These are phyloP conservation scores for Cyrtodaria siliqua DNA, from an alignment of 2,888 invertebrate species.

Conservation along the genomic window DNA sequence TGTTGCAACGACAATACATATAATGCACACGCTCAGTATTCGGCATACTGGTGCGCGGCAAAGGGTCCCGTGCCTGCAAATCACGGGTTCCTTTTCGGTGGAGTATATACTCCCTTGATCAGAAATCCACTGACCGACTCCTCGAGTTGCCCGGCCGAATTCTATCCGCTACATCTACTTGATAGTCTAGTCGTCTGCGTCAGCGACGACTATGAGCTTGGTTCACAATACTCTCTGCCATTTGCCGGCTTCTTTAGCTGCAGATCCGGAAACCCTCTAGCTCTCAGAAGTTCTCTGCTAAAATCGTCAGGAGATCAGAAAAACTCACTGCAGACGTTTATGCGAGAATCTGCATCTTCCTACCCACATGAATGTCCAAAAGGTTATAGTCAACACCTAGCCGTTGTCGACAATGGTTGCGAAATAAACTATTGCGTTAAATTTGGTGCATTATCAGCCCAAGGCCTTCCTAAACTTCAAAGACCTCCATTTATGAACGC, in stretches of 20 bases:
- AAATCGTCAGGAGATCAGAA: too few species aligned
- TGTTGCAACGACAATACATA: too few species aligned
- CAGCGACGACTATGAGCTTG: constrained; percentile 13
- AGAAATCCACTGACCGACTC: not conserved
- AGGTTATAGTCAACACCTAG: not conserved
- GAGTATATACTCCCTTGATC: not conserved
- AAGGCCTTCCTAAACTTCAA: not conserved
- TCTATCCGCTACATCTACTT: not conserved
- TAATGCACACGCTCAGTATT: too few species aligned
- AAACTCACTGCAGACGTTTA: too few species aligned
- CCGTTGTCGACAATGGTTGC: constrained; percentile 16
- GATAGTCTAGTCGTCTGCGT: not conserved
- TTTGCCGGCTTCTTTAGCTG: constrained; percentile 1
- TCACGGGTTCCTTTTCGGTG: not conserved
- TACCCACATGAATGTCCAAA: constrained; percentile 17
- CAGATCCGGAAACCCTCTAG: not conserved
- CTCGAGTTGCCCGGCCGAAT: not conserved
- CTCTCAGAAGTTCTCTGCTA: constrained; percentile 7
- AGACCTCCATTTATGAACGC: constrained; percentile 8
- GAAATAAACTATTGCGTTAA: not conserved
- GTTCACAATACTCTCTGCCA: too few species aligned
- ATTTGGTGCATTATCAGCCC: constrained; percentile 62
- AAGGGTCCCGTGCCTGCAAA: not conserved
- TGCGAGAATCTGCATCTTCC: constrained; percentile 54
- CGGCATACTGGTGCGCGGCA: not conserved